Base-by-base conservation (phyloP, 2,888 invertebrate genomes). In the Itoplectis maculator region DNA sequence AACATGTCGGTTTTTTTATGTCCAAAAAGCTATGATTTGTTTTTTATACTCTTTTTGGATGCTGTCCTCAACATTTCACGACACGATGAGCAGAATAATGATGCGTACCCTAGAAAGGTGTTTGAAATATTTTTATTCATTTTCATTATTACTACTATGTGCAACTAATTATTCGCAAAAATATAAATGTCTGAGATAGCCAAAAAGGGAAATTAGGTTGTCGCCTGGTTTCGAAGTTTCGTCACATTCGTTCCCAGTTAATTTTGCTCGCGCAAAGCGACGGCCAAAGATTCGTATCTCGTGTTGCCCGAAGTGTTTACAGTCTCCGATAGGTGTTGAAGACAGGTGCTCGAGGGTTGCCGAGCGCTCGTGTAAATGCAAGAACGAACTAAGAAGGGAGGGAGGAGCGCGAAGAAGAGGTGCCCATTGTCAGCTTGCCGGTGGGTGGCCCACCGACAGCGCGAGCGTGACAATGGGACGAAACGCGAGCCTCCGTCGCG, bases 341-440 rank as follows among this genome's bases (percentile, higher is more conserved):
- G 45, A 45, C 70, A 59, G 70, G 29, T 45, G 70, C 56, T 70
- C 40, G n/a, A 15, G 40, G 7, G 42, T 20, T 23, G n/a, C n/a
- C n/a, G n/a, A n/a, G n/a, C n/a, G n/a, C n/a, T 23, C 9, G 42
- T 11, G 37, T 37, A 61, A 61, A 61, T 15, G 42, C 7, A 42
- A 13, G 42, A 15, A 23, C 40, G 68, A 51, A 20, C 40, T 23
- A 56, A 6, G 18, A 42, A n/a, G 45, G 3, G 42, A 6, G n/a
- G 42, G 45, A 29, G 37, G 49, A 72, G 54, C 9, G 23, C 20
- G 56, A 51, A 37, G 68, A 51, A 51, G 49, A 15, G 51, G 15
- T 37, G 47, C 49, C 75, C 70, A 82, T 82, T 82, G 82, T 82
- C 56, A 51, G 47, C 73, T 35, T n/a, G n/a, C n/a, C n/a, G n/a